Conservation (phyloP, 2,797 vertebrate species). For the Micromesistius poutassou region DNA sequence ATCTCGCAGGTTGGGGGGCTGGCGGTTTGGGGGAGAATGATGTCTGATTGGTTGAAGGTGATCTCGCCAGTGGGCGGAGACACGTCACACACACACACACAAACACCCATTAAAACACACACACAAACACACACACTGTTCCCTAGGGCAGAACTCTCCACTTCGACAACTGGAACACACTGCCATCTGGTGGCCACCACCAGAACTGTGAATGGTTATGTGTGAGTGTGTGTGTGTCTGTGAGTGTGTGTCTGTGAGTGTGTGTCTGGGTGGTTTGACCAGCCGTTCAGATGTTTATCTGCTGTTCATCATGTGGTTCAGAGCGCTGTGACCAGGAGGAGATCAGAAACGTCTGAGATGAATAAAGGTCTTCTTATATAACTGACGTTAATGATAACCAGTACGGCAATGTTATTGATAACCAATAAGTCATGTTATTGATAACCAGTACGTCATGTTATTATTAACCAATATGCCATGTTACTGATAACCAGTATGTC, state of each 20-base stretch:
- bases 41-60: not conserved
- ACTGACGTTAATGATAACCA: too few relatives aligned
- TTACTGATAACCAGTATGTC: not conserved
- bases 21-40: not conserved
- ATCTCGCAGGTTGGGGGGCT: too few relatives aligned
- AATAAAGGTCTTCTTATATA: too few relatives aligned
- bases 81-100: constrained; percentile 11
- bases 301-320: not conserved
- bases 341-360: too few relatives aligned
- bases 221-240: not conserved
- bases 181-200: not conserved
- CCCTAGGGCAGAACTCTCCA: not conserved
- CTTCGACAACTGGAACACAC: not conserved
- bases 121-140: constrained; percentile 24
- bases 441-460: too few relatives aligned
- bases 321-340: too few relatives aligned
- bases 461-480: not conserved
- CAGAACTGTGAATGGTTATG: not conserved
- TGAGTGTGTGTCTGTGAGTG: too few relatives aligned
- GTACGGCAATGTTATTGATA: too few relatives aligned
- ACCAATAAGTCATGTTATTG: too few relatives aligned
- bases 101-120: constrained; percentile 26
- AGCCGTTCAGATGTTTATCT: not conserved
- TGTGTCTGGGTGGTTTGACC: not conserved
- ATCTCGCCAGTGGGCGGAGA: constrained; percentile 12